Conservation (phyloP, 2,797 vertebrate genomes). For the Sternotherus odoratus region DNA sequence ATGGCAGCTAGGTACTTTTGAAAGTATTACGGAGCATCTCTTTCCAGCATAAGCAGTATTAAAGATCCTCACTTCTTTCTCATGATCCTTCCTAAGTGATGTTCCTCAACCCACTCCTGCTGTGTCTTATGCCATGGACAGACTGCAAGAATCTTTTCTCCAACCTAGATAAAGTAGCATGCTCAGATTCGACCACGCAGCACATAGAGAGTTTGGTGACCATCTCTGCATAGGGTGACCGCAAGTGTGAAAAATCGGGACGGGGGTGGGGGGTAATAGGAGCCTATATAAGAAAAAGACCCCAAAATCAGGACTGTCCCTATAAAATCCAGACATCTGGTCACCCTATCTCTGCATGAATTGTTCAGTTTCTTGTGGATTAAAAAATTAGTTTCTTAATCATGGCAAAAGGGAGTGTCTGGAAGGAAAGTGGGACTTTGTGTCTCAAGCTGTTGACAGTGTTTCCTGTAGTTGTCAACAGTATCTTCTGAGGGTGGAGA, state of each 20-base stretch:
- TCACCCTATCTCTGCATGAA: not conserved
- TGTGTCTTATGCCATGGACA: not conserved
- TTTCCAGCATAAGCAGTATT: not conserved
- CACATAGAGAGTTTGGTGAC: not conserved
- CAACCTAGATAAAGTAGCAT: not conserved
- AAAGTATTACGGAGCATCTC: not conserved
- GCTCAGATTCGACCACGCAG: not conserved
- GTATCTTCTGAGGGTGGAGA: not conserved
- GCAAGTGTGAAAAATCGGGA: no score
- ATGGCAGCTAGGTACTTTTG: not conserved
- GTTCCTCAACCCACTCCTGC: not conserved
- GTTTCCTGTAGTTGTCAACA: not conserved
- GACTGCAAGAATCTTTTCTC: not conserved
- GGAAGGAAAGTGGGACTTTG: not conserved
- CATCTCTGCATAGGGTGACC: rapidly evolving
- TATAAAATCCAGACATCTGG: no score
- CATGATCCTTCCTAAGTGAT: not conserved
- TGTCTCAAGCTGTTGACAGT: not conserved
- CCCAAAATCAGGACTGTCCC: no score
- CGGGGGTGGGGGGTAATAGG: no score
- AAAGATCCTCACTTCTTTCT: not conserved
- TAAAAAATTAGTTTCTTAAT: not conserved
- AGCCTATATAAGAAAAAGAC: no score
- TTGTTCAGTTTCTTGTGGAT: not conserved
- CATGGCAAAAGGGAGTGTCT: not conserved